Conservation (phyloP, 2,888 invertebrate genomes). For the Hemaris fuciformis region DNA sequence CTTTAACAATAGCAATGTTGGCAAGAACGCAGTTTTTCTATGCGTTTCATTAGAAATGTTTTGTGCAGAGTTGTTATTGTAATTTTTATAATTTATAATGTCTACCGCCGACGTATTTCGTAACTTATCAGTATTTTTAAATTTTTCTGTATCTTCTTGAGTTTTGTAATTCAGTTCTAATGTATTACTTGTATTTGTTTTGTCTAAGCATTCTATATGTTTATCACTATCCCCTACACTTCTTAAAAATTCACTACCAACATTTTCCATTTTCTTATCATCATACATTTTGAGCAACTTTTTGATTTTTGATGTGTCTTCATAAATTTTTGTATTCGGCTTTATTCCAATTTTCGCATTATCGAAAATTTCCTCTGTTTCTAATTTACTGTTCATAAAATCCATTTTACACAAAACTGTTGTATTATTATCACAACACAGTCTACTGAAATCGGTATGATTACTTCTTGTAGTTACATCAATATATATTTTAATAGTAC, state of each 20-base stretch:
- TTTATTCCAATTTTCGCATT: conserved; percentile 1
- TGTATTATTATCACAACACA: conserved; percentile 44
- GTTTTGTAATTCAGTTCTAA: not conserved
- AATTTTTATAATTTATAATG: not conserved
- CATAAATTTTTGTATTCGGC: conserved; percentile 25
- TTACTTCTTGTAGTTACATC: conserved; percentile 41
- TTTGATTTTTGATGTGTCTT: conserved; percentile 46
- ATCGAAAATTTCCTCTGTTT: conserved; percentile 11
- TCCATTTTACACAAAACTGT: conserved; percentile 28
- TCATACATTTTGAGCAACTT: conserved; percentile 45
- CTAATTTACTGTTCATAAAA: conserved; percentile 13
- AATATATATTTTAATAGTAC: conserved; percentile 58
- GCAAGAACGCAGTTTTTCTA: not conserved
- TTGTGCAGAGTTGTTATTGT: not conserved
- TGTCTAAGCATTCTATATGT: conserved; percentile 17
- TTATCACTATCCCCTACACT: conserved; percentile 9
- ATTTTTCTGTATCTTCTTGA: not conserved
- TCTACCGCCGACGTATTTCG: not conserved
- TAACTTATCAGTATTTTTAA: not conserved
- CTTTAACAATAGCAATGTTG: not conserved
- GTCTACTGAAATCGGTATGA: conserved; percentile 41
- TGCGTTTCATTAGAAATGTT: not conserved
- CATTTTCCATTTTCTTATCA: conserved; percentile 29
- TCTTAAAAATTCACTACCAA: conserved; percentile 1
- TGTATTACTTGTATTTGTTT: not conserved